Conservation (phyloP, 2,888 invertebrate species). For the Dinocampus coccinellae region DNA sequence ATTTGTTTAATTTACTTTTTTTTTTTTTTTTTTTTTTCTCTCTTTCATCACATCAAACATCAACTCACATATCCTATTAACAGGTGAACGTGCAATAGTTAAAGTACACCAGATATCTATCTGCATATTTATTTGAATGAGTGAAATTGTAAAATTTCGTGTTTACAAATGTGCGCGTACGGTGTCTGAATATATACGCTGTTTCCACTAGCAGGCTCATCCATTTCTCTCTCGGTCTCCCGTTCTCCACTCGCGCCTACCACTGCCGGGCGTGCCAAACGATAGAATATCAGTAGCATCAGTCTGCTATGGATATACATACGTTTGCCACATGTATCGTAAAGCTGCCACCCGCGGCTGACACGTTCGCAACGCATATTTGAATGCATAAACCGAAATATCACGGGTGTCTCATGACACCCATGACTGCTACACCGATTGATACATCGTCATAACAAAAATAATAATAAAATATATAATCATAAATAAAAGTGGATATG, state of each 20-base stretch:
- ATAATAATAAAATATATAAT: background rate
- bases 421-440: conserved; percentile 26
- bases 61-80: background rate
- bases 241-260: no score
- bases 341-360: conserved; percentile 33
- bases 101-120: background rate
- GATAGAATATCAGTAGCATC: conserved; percentile 37
- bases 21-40: no score
- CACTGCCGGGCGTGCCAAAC: conserved; percentile 17
- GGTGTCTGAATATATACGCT: conserved; percentile 22
- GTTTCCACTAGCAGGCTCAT: conserved; percentile 17
- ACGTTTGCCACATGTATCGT: conserved; percentile 21
- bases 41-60: no score
- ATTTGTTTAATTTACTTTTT: no score
- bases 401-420: conserved; percentile 24
- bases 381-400: conserved; percentile 39
- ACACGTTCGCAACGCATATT: conserved; percentile 39
- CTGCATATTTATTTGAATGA: background rate
- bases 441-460: conserved; percentile 20
- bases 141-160: conserved; percentile 17
- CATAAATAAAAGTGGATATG: background rate
- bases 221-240: no score
- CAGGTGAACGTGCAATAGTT: background rate
- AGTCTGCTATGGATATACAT: conserved; percentile 25
- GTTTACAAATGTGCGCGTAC: conserved; percentile 25